phyloP scores from a whole-genome alignment of 2,113 vertebrate genomes.

The Octodon degus region DNA sequence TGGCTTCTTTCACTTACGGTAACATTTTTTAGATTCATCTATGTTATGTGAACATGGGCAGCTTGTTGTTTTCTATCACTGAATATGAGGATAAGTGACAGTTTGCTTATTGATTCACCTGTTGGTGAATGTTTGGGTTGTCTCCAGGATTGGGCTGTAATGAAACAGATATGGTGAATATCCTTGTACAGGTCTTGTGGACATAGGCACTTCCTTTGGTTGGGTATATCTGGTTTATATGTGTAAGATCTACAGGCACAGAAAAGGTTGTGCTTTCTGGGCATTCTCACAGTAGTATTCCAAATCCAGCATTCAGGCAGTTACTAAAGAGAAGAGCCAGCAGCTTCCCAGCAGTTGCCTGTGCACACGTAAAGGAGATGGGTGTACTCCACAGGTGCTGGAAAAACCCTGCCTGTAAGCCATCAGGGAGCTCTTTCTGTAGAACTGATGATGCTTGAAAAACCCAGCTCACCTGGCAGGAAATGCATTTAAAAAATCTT shows the following conservation, averaged over 20 bases:
- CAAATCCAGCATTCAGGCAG: not conserved
- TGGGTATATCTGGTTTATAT: not conserved
- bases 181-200: not conserved
- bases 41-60: not conserved
- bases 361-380: not conserved
- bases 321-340: not conserved
- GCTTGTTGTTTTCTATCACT: conserved; percentile 36
- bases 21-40: not conserved
- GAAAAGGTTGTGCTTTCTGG: not conserved
- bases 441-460: not conserved
- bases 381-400: not conserved
- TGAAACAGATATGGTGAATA: not conserved
- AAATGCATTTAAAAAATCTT: conserved; percentile 23
- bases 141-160: not conserved
- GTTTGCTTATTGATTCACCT: conserved; percentile 7
- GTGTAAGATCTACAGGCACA: not conserved
- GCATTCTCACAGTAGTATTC: not conserved
- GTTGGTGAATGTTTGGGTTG: not conserved
- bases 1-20: not conserved
- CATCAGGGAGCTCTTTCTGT: not conserved
- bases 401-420: not conserved
- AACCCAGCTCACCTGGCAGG: not conserved
- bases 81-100: not conserved
- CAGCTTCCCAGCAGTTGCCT: not conserved
- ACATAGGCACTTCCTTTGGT: not conserved